Percentiles rank a stretch among this genome's conserved stretches.
phyloP scores from a whole-genome alignment of 2,888 invertebrate species.

The Clusia tigrina region DNA sequence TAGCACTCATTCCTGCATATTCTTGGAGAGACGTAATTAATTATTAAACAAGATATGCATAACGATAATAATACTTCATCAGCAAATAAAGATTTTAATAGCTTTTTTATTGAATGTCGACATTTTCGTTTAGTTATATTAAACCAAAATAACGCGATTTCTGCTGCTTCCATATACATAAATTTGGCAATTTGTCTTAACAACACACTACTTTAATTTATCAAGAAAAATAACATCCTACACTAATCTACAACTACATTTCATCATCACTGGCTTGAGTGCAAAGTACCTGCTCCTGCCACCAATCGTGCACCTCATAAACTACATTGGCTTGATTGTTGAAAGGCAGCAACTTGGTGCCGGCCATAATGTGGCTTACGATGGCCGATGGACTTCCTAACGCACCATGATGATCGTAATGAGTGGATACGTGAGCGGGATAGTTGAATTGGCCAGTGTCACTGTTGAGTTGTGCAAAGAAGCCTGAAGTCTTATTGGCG shows the following conservation, averaged over 20 bases:
- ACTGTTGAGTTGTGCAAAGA: conserved; percentile 46
- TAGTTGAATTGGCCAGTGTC: conserved; percentile 55
- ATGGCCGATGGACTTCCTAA: conserved; percentile 54
- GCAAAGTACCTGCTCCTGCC: conserved; percentile 79
- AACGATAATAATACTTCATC: no score
- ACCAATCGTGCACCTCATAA: conserved; percentile 84
- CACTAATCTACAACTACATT: conserved; percentile 34
- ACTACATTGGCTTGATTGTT: conserved; percentile 65
- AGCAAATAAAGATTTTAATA: no score
- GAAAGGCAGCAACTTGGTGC: conserved; percentile 52
- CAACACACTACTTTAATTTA: neutral
- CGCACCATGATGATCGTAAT: conserved; percentile 45
- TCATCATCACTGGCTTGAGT: conserved; percentile 73
- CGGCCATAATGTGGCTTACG: conserved; percentile 50
- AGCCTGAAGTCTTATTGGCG: conserved; percentile 43
- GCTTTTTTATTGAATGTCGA: no score
- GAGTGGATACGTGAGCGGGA: conserved; percentile 34
- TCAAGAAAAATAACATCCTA: no score
- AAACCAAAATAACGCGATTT: no score
- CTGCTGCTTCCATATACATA: no score
- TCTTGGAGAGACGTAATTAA: no score
- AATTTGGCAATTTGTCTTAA: no score
- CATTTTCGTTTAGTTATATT: no score
- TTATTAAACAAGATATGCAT: no score
- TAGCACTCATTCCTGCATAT: no score